Conservation (phyloP, 1,140 invertebrate genomes). For the Aplysia californica region DNA sequence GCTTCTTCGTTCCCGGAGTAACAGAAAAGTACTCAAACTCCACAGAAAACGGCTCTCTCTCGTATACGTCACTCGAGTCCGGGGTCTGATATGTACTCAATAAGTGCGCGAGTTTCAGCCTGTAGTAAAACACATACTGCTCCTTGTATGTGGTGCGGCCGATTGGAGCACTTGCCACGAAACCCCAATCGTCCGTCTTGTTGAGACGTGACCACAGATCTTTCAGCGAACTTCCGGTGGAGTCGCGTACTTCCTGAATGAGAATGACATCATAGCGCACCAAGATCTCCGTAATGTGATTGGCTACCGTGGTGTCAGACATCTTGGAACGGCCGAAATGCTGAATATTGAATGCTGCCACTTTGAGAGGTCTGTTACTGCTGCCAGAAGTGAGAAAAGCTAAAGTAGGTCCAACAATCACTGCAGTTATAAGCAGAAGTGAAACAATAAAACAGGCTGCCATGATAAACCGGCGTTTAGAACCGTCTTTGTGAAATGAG, state of each 20-base stretch:
- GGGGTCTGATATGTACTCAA: background rate
- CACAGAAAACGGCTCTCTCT: conserved; percentile 19
- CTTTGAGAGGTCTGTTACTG: no score
- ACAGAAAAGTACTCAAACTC: conserved; percentile 13
- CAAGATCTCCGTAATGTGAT: background rate
- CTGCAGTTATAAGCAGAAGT: no score
- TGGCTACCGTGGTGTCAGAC: background rate
- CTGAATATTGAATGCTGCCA: conserved; percentile 18
- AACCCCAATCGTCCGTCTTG: background rate
- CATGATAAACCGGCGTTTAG: no score
- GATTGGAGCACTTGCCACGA: background rate
- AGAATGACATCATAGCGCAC: conserved; percentile 12
- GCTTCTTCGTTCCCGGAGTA: background rate
- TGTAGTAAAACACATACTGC: conserved; percentile 21
- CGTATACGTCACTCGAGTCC: conserved; percentile 10
- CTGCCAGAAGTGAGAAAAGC: no score
- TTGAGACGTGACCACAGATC: background rate
- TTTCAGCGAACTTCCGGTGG: background rate
- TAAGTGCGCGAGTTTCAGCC: background rate
- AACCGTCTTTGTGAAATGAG: no score
- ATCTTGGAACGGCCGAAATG: background rate
- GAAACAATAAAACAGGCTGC: no score
- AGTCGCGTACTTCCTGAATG: conserved; percentile 18
- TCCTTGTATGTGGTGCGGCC: conserved; percentile 19
- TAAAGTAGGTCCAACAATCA: no score